phyloP scores from a whole-genome alignment of 2,888 invertebrate species.

The Argyresthia albistria region DNA sequence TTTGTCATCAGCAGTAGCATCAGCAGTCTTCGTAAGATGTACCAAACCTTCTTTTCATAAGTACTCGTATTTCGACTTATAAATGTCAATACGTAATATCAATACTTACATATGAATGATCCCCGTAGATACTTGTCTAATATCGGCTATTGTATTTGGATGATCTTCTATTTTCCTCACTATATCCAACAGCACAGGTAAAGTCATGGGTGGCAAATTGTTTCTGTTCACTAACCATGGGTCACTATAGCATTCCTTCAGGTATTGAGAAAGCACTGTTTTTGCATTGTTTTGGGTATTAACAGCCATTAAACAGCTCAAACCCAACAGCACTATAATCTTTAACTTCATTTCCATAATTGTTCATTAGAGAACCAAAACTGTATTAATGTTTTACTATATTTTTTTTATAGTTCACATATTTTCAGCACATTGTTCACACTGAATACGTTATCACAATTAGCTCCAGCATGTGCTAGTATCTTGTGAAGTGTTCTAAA shows the following conservation, averaged over 20 bases:
- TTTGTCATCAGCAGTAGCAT: no score
- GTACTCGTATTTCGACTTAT: neutral
- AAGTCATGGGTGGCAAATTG: constrained; percentile 73
- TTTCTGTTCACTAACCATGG: constrained; percentile 66
- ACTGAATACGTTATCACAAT: neutral
- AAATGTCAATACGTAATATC: no score
- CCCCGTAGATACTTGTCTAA: constrained; percentile 61
- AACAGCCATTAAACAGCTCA: no score
- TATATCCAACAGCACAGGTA: constrained; percentile 74
- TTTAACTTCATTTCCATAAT: neutral
- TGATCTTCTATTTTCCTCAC: constrained; percentile 76
- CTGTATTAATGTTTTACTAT: neutral
- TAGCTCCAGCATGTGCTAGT: neutral
- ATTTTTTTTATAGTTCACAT: neutral
- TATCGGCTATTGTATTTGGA: constrained; percentile 53
- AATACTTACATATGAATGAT: constrained; percentile 65
- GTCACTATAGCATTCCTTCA: constrained; percentile 74
- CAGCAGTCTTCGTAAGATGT: neutral
- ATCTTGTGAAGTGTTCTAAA: constrained; percentile 5
- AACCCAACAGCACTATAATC: neutral
- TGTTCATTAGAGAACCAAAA: neutral
- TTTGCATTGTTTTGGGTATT: constrained; percentile 9
- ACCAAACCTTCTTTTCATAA: neutral
- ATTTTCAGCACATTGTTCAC: neutral
- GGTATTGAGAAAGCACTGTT: constrained; percentile 8